A percentile compares a stretch with the other conserved stretches of the same genome.
Conservation (phyloP, 2,797 vertebrate species). For the Oreochromis grahami region DNA sequence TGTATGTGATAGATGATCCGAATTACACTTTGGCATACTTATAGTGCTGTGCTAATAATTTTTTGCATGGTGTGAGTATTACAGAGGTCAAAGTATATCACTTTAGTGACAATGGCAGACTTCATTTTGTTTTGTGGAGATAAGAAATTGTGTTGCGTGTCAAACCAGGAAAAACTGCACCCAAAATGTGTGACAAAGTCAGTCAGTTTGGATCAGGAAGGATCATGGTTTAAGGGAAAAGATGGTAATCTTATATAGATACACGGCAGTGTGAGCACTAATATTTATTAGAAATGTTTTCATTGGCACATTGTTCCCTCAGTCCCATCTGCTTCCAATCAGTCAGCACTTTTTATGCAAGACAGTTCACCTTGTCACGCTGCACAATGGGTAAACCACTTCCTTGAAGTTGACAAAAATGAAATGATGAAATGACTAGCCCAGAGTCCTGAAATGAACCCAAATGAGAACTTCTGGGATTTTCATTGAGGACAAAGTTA, state of each 20-base stretch:
- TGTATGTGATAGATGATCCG: neutral
- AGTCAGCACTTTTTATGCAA: neutral
- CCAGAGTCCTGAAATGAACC: neutral
- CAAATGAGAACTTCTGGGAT: neutral
- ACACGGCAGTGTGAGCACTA: too few species aligned
- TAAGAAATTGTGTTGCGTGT: neutral
- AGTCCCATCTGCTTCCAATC: neutral
- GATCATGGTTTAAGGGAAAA: neutral
- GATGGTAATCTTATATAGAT: neutral
- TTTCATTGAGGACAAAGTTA: neutral
- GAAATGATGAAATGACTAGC: neutral
- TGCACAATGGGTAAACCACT: neutral
- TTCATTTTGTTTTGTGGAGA: neutral
- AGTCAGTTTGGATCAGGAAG: neutral
- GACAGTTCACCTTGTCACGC: neutral
- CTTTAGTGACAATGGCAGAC: neutral
- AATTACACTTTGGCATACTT: neutral
- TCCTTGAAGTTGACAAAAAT: neutral
- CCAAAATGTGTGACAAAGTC: accelerated
- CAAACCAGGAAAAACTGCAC: neutral
- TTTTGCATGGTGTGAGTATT: neutral
- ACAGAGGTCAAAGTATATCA: neutral
- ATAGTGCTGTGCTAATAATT: neutral
- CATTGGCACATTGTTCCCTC: neutral
- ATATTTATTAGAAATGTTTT: neutral